These are phyloP conservation scores for Pseudotriccus pelzelni DNA, from an alignment of 2,797 vertebrate species.

Conservation along the genomic window DNA sequence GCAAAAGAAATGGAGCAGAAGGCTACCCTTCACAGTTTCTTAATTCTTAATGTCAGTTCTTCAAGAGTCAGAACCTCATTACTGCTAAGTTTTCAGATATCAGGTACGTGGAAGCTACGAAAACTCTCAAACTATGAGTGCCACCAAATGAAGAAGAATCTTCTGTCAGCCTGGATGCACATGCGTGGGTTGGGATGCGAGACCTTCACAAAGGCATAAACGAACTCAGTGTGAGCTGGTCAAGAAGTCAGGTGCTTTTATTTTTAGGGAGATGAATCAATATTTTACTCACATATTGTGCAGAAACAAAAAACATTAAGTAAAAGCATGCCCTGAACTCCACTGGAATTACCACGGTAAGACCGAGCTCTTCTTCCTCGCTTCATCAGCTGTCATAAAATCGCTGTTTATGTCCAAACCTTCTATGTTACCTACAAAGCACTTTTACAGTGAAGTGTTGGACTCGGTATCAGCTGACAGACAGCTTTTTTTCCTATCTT, in stretches of 20 bases:
- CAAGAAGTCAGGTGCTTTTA: background rate
- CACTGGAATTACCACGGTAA: background rate
- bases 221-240: background rate
- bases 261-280: background rate
- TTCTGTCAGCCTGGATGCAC: background rate
- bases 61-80: background rate
- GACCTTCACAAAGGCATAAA: background rate
- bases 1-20: background rate
- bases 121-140: background rate
- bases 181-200: rapidly evolving
- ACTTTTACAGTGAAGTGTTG: rapidly evolving
- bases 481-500: background rate
- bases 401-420: background rate
- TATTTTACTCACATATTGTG: background rate
- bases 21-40: background rate
- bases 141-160: background rate
- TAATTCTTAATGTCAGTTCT: background rate
- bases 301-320: background rate
- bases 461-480: background rate
- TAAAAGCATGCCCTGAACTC: background rate
- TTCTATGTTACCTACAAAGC: background rate
- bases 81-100: background rate
- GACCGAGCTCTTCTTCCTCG: background rate
- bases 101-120: background rate
- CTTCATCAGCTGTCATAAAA: background rate